Percentiles rank a stretch among this genome's conserved stretches.
phyloP scores from a whole-genome alignment of 2,113 vertebrate genomes.

The Cyprinus carpio region DNA sequence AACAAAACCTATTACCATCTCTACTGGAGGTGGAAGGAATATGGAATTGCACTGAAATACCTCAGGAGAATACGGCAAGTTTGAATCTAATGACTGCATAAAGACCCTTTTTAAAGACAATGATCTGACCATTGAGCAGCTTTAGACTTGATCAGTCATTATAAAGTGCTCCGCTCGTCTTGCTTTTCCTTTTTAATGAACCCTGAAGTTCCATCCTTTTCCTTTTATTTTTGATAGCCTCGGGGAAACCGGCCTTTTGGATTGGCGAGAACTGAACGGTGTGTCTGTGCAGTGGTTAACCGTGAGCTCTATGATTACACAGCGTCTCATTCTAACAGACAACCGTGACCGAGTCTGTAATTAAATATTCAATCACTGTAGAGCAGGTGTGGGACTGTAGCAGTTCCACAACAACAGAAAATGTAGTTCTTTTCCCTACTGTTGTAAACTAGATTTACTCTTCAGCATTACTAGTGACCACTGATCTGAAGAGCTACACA shows the following conservation, averaged over 20 bases:
- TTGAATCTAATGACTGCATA: slow-evolving; percentile 43
- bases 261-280: neutral
- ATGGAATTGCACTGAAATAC: slow-evolving; percentile 39
- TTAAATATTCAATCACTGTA: slow-evolving; percentile 34
- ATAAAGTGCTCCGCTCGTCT: neutral
- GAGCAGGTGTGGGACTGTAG: slow-evolving; percentile 29
- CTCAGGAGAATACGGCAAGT: slow-evolving; percentile 32
- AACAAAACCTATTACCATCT: slow-evolving; percentile 56
- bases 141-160: slow-evolving; percentile 37
- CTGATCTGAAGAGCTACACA: slow-evolving; percentile 33
- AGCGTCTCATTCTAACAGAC: slow-evolving; percentile 21
- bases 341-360: slow-evolving; percentile 21
- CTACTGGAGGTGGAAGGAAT: slow-evolving; percentile 42
- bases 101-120: slow-evolving; percentile 26
- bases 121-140: slow-evolving; percentile 26
- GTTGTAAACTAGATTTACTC: slow-evolving; percentile 28
- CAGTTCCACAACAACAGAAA: slow-evolving; percentile 17
- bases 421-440: neutral
- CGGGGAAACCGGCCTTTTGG: neutral
- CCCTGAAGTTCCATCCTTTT: neutral
- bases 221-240: slow-evolving; percentile 8
- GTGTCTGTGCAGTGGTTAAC: slow-evolving; percentile 22
- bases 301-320: slow-evolving; percentile 33
- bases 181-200: slow-evolving; percentile 1
- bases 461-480: slow-evolving; percentile 29